Evolutionary conservation across 2,888 invertebrate species (phyloP).

Genomic region (Pandemis heparana): DNA sequence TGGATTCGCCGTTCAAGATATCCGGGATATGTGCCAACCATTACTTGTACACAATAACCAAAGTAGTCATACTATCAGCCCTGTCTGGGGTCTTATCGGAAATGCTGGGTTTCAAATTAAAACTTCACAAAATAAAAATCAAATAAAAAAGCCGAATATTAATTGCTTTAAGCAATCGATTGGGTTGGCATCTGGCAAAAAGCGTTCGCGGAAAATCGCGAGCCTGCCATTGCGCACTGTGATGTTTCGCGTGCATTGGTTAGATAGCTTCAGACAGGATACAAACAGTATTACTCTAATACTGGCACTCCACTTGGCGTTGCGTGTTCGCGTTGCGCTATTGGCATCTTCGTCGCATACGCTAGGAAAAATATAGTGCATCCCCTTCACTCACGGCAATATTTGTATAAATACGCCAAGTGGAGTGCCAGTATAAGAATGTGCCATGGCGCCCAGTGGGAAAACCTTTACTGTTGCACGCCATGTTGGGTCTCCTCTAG

Average conservation of each 20-base stretch:
- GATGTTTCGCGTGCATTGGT: background rate
- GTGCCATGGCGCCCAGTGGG: too few species aligned
- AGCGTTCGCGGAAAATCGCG: background rate
- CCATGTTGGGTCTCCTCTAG: too few species aligned
- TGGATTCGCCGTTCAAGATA: slow-evolving; percentile 98
- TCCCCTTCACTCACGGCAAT: too few species aligned
- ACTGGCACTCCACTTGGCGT: too few species aligned
- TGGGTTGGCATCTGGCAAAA: background rate
- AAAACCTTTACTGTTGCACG: too few species aligned
- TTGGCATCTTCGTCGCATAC: too few species aligned
- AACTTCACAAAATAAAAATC: slow-evolving; percentile 98
- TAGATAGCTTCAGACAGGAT: too few species aligned
- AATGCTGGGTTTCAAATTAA: slow-evolving; percentile 97
- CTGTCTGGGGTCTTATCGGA: slow-evolving; percentile 98
- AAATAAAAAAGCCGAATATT: slow-evolving; percentile 80
- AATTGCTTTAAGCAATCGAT: background rate
- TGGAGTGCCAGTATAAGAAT: too few species aligned
- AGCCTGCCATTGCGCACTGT: background rate
- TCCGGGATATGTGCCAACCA: slow-evolving; percentile 98
- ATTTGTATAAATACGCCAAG: too few species aligned
- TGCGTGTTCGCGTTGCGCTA: too few species aligned
- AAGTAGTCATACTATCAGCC: slow-evolving; percentile 97
- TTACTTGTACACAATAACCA: slow-evolving; percentile 97
- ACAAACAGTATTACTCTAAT: too few species aligned
- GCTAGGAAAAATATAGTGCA: too few species aligned